Percentiles rank a stretch among this genome's conserved stretches.
Conservation (phyloP, 2,797 vertebrate species). For the Dromococcyx pavoninus region DNA sequence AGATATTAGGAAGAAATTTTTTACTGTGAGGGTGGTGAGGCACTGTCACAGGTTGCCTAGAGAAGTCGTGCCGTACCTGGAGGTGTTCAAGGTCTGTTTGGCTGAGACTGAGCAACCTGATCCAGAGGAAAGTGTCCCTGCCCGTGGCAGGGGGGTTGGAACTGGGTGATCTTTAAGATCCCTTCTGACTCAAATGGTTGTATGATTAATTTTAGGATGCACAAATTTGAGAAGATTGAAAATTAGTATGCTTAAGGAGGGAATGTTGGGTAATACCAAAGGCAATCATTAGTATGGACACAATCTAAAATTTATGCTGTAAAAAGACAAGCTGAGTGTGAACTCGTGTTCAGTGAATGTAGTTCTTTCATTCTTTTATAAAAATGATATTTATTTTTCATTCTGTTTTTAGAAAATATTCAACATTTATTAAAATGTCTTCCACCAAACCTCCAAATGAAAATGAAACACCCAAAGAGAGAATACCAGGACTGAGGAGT, state of each 20-base stretch:
- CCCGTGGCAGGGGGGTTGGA: too few species aligned
- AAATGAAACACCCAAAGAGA: conserved; percentile 70
- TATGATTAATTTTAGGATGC: not conserved
- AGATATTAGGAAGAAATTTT: too few species aligned
- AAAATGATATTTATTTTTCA: not conserved
- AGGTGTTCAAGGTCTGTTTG: too few species aligned
- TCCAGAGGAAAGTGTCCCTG: too few species aligned
- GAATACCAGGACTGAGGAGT: conserved; percentile 83
- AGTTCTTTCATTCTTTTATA: not conserved
- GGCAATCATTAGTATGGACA: accelerated
- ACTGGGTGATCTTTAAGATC: too few species aligned
- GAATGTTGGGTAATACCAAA: not conserved
- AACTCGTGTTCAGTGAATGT: not conserved
- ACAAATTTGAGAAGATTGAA: not conserved
- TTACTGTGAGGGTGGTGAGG: too few species aligned
- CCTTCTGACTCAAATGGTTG: too few species aligned
- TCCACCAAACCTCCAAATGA: conserved; percentile 69
- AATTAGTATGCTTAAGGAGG: not conserved
- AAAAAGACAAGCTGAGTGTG: not conserved
- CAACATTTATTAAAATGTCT: conserved; percentile 74
- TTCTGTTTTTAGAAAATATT: conserved; percentile 49
- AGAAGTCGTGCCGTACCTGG: too few species aligned
- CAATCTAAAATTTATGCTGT: not conserved
- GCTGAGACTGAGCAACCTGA: too few species aligned
- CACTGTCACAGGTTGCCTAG: too few species aligned